These are phyloP conservation scores for Drosophila simulans DNA, from an alignment of 1,140 invertebrate species.

Conservation along the genomic window DNA sequence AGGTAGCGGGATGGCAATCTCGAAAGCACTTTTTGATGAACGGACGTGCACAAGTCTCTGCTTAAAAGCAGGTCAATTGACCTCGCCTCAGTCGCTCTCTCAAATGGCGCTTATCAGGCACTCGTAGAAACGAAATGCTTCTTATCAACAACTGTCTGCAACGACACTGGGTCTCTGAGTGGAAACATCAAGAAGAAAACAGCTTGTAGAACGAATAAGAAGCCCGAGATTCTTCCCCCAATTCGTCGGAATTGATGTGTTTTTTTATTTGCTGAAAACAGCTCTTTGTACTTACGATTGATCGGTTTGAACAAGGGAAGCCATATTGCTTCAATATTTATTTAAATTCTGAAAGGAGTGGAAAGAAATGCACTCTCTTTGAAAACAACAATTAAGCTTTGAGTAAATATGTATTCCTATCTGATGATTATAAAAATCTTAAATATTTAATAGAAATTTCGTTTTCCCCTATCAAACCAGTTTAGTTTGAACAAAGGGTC, in stretches of 20 bases:
- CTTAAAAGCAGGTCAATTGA: constrained; percentile 64
- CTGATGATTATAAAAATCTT: neutral
- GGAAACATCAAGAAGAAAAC: constrained; percentile 35
- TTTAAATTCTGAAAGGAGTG: too few species aligned
- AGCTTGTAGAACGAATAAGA: constrained; percentile 11
- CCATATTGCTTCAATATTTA: constrained; percentile 6
- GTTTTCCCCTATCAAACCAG: neutral
- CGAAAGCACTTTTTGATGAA: constrained; percentile 43
- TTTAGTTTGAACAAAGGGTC: constrained; percentile 17
- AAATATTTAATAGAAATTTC: neutral
- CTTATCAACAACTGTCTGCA: constrained; percentile 53
- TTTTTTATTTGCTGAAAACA: constrained; percentile 11
- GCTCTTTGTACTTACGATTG: constrained; percentile 2
- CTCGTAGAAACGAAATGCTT: constrained; percentile 49
- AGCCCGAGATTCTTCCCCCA: constrained; percentile 14
- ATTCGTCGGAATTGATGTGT: constrained; percentile 13
- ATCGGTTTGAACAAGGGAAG: constrained; percentile 6
- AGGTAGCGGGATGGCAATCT: constrained; percentile 13
- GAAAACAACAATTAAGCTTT: too few species aligned
- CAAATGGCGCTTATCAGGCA: constrained; percentile 58
- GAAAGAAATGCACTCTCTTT: neutral
- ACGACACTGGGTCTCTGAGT: constrained; percentile 23
- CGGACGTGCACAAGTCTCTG: constrained; percentile 38
- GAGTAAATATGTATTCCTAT: neutral
- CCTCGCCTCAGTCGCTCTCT: constrained; percentile 47